Evolutionary conservation across 2,113 vertebrate genomes (phyloP), one percentile per base, ranked within the genome.

Genomic region (Phrynosoma platyrhinos): DNA sequence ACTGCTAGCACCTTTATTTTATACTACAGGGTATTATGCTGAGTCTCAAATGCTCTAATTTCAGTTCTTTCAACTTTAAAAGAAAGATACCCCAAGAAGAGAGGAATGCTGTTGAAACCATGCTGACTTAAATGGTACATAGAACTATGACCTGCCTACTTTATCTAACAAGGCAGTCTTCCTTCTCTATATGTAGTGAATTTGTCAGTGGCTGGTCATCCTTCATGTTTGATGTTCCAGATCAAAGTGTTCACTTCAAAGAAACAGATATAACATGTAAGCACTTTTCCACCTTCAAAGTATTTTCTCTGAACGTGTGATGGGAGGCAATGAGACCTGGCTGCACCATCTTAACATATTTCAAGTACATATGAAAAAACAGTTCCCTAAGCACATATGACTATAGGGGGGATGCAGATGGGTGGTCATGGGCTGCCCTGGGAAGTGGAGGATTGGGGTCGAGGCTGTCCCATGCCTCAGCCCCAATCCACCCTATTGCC

Each of bases 1-100:
- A 64, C 89, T 88, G 9, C 14, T 25, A 90, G 16, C 0, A 82
- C 5, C 79, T 89, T 79, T 84, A 52, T 72, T 79, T 79, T 72
- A 66, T 72, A 42, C 58, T 71, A 72, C 82, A 82, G 16, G 25
- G 4, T 0, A 9, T 71, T 62, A 85, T 53, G 20, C 42, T 85
- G 4, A 27, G 25, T 36, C 30, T 25, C 25, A 74, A 85, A 47
- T 40, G n/a, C 27, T 64, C 23, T 53, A 53, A 66, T 83, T 68
- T 53, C 64, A 79, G 42, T 79, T 8, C 20, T 86, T 86, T 68
- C 52, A 42, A 52, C 8, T 47, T 6, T 3, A 47, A 81, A 53
- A 71, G 52, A 18, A n/a, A 87, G 32, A 42, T 20, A 16, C 9
- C 47, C 13, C 40, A 83, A 64, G 32, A 58, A 69, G 62, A 20